phyloP scores from a whole-genome alignment of 2,113 vertebrate species.

The Herpetotheres cachinnans region DNA sequence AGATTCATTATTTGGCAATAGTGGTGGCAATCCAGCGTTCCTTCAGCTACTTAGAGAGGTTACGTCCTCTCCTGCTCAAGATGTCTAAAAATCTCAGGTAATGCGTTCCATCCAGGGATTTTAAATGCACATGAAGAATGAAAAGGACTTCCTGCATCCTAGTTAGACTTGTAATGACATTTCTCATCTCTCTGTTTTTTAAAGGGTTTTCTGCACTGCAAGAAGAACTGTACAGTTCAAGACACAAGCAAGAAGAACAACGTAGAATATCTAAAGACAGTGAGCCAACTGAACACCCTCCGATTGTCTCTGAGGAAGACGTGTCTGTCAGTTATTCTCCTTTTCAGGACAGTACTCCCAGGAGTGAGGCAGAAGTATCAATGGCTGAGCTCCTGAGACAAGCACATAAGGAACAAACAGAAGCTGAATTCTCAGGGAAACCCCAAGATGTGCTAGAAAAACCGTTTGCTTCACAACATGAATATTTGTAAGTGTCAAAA shows the following conservation, averaged over 20 bases:
- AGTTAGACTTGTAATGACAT: background rate
- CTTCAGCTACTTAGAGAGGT: background rate
- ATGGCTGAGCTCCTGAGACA: slow-evolving; percentile 79
- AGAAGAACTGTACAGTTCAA: slow-evolving; percentile 84
- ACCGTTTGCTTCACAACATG: slow-evolving; percentile 44
- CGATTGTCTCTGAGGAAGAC: slow-evolving; percentile 89
- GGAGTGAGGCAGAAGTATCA: slow-evolving; percentile 73
- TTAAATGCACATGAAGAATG: fast-evolving
- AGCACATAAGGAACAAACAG: slow-evolving; percentile 77
- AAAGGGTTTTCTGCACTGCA: slow-evolving; percentile 89
- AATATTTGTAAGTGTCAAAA: slow-evolving; percentile 70
- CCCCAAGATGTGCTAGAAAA: slow-evolving; percentile 42
- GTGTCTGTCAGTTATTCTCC: slow-evolving; percentile 84
- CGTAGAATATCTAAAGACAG: slow-evolving; percentile 54
- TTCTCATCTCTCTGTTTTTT: background rate
- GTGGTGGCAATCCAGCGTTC: background rate
- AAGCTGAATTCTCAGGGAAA: slow-evolving; percentile 83
- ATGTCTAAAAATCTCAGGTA: background rate
- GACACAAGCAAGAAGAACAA: slow-evolving; percentile 62
- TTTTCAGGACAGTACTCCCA: slow-evolving; percentile 82
- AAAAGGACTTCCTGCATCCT: background rate
- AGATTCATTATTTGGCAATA: background rate
- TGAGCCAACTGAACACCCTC: slow-evolving; percentile 75
- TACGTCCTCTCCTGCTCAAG: background rate
- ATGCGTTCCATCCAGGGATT: fast-evolving